Percentiles rank a stretch among this genome's conserved stretches.
Evolutionary conservation across 2,113 vertebrate species (phyloP).

Genomic region (Pavo muticus): DNA sequence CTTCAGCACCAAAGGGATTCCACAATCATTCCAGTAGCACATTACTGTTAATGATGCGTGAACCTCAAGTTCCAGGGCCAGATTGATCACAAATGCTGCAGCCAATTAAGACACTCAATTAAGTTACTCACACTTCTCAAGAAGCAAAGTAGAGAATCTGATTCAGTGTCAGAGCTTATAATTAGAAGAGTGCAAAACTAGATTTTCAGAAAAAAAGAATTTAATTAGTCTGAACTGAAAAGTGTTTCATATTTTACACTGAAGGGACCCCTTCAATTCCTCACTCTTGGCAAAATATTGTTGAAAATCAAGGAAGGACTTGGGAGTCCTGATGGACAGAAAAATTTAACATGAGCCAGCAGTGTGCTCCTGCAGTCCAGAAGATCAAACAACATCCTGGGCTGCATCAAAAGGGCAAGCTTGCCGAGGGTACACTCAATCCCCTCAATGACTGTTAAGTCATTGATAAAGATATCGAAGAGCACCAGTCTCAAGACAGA

Average conservation of each 20-base stretch:
- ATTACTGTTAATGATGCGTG: conserved; percentile 7
- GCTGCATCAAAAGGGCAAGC: too few species aligned
- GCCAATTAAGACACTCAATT: not conserved
- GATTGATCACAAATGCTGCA: not conserved
- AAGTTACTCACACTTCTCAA: not conserved
- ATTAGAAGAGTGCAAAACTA: not conserved
- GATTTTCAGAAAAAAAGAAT: not conserved
- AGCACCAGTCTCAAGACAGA: too few species aligned
- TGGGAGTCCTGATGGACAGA: too few species aligned
- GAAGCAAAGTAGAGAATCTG: not conserved
- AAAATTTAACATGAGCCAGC: too few species aligned
- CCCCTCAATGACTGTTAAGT: too few species aligned
- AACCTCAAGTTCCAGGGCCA: conserved; percentile 14
- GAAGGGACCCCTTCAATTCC: not conserved
- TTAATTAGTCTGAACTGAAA: not conserved
- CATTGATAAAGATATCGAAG: too few species aligned
- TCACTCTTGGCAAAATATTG: not conserved
- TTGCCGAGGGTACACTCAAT: too few species aligned
- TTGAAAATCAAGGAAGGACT: not conserved
- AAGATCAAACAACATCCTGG: too few species aligned
- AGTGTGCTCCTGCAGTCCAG: too few species aligned
- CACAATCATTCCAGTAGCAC: conserved; percentile 4
- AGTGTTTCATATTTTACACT: not conserved
- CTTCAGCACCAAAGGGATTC: not conserved
- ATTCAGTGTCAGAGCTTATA: not conserved